These are phyloP conservation scores for Hippopotamus amphibius DNA, from an alignment of 2,113 vertebrate genomes.

Conservation along the genomic window DNA sequence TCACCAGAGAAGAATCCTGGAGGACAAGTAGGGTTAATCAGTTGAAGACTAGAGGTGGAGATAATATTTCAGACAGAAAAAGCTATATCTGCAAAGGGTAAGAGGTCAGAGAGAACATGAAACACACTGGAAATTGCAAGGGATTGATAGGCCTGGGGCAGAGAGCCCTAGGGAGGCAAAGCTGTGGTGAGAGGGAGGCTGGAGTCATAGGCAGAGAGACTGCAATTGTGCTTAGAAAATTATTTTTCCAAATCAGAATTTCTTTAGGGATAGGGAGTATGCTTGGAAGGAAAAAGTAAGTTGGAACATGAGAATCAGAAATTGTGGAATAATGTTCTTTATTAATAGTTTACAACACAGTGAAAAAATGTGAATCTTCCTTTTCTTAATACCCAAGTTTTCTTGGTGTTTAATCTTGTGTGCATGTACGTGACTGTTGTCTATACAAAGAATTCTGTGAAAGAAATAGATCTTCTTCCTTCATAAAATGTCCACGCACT, in stretches of 20 bases:
- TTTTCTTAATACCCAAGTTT: background rate
- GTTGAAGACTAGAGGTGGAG: background rate
- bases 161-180: background rate
- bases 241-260: background rate
- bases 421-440: background rate
- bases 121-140: background rate
- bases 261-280: background rate
- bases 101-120: background rate
- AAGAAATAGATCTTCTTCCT: background rate
- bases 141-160: background rate
- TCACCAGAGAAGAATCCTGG: background rate
- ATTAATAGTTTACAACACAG: background rate
- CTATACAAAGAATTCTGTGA: background rate
- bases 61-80: slow-evolving; percentile 33
- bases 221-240: background rate
- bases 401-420: background rate
- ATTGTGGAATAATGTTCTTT: background rate
- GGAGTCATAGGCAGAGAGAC: background rate
- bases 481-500: background rate
- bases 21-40: slow-evolving; percentile 25
- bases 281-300: background rate
- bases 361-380: background rate
- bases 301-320: background rate
- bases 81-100: background rate
- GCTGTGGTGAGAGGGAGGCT: background rate